Evolutionary conservation across 2,797 vertebrate species (phyloP), one percentile per base, ranked within the genome.

Genomic region (Bovichtus variegatus): DNA sequence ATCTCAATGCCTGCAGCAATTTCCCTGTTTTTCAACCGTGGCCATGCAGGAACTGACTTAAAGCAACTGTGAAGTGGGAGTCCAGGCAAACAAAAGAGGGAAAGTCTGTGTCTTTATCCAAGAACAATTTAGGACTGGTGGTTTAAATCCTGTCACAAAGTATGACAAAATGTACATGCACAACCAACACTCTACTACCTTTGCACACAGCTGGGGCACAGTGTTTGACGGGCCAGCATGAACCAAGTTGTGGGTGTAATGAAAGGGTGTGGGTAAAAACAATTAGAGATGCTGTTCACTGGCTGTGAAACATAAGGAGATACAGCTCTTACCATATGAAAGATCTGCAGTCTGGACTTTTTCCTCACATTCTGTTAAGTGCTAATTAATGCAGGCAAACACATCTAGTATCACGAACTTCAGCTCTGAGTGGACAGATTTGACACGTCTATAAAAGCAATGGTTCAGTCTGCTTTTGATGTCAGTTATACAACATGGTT

Each of bases 311-410:
- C 71, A 85, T 70, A 86, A 70, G 74, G 29, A 68, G 71, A 71
- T 55, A 27, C 47, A 55, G 63, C 57, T 79, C 57, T 57, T 65
- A 79, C 69, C 79, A 47, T 65, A 64, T 74, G 61, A 76, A 75
- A 74, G 76, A 62, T 57, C 71, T 4, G 6, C 13, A 80, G 44
- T 68, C 57, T 63, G 65, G 59, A 82, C 68, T 76, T 83, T 60
- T 68, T 53, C 74, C 80, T 80, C 83, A 80, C 19, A 16, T 76
- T 81, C 62, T 84, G 77, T 58, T 51, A 74, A 25, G 86, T 71
- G 85, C 46, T 88, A 89, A 92, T 83, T 86, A 83, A 87, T 85
- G 66, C 76, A 74, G 11, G 47, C 55, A 78, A 81, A 76, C 58
- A 60, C 18, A 1, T 72, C 69, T 68, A 27, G 29, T 66, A 63